Evolutionary conservation across 2,113 vertebrate species (phyloP), one percentile per base, ranked within the genome.

Genomic region (Hippopotamus amphibius): DNA sequence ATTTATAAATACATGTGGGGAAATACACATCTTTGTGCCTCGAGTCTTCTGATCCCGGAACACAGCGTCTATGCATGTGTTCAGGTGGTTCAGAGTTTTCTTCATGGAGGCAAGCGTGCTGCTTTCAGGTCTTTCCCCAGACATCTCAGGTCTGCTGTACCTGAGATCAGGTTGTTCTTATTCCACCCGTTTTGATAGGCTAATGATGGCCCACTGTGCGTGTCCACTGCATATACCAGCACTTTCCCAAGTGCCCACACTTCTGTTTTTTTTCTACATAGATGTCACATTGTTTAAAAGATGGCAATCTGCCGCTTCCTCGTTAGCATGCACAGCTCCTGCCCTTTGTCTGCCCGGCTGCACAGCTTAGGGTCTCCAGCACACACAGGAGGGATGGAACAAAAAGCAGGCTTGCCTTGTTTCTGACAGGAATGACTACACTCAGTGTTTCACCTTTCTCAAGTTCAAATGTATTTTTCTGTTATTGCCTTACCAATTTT

Each of bases 201-300:
- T 4, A 53, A 26, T 0, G 12, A 28, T 0, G 1, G 0, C 0
- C 26, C n/a, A 12, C 1, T 5, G 3, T 0, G 22, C 3, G 3
- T 6, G 46, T 3, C 14, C 63, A 3, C 16, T 3, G 30, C 0
- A 1, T 2, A 3, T 2, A 6, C 3, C 50, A 30, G 17, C n/a
- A 10, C n/a, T 12, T 22, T 17, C 2, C 26, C 71, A 5, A 53
- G 50, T 19, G 22, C 55, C 57, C 4, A 2, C 30, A 72, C 30
- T 13, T 33, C 33, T 4, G 5, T 30, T 19, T 76, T n/a, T 69
- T 50, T 37, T 28, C 71, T 14, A 17, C 4, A 7, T 0, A 50
- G 55, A 59, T 5, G 30, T 48, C 33, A 1, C 2, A 61, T 30
- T 16, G 2, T 13, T 33, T 19, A 11, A 69, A 55, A 53, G 1